Percentiles rank a stretch among this genome's conserved stretches.
Conservation (phyloP, 2,888 invertebrate species). For the Melolontha melolontha region DNA sequence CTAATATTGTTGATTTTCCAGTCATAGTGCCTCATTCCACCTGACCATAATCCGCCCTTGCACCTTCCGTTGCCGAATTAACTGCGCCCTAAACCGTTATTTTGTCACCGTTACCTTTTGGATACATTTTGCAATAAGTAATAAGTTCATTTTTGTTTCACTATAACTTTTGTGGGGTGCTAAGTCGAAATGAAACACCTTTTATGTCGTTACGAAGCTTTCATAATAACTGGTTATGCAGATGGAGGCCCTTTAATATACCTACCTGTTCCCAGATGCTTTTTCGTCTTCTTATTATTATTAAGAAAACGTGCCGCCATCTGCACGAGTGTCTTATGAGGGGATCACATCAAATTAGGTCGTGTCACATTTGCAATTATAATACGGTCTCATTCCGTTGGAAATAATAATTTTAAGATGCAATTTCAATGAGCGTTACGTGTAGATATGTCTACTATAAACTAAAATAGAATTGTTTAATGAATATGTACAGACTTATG, state of each 20-base stretch:
- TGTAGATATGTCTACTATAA: too few relatives aligned
- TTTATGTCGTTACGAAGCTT: slow-evolving; percentile 13
- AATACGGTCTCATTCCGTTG: too few relatives aligned
- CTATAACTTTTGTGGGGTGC: slow-evolving; percentile 14
- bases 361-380: too few relatives aligned
- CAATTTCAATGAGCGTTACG: too few relatives aligned
- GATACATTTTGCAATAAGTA: slow-evolving; percentile 9
- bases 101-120: slow-evolving; percentile 22
- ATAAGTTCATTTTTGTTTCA: slow-evolving; percentile 20
- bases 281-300: background rate
- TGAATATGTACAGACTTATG: too few relatives aligned
- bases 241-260: slow-evolving; percentile 9
- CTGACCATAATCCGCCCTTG: slow-evolving; percentile 22
- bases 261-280: slow-evolving; percentile 10
- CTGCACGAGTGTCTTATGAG: too few relatives aligned
- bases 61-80: slow-evolving; percentile 25
- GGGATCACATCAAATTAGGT: too few relatives aligned
- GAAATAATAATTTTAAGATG: too few relatives aligned
- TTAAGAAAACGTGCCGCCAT: too few relatives aligned
- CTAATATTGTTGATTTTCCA: slow-evolving; percentile 55
- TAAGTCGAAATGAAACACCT: slow-evolving; percentile 7
- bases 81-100: slow-evolving; percentile 24
- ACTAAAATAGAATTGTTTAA: too few relatives aligned
- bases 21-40: slow-evolving; percentile 16
- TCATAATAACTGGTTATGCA: slow-evolving; percentile 16